Evolutionary conservation across 2,888 invertebrate species (phyloP).

Genomic region (Mimachlamys varia): DNA sequence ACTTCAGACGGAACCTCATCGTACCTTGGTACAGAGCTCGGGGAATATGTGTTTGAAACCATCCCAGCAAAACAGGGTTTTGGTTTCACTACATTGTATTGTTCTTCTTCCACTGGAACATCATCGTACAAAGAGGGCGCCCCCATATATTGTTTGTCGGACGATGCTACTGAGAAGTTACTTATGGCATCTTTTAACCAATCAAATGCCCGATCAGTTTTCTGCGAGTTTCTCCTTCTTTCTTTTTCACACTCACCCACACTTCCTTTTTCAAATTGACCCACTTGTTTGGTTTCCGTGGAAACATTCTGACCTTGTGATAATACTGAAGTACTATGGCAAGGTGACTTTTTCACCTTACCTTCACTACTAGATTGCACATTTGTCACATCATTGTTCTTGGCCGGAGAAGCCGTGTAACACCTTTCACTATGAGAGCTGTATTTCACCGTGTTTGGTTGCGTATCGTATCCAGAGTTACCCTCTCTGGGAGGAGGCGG

Average conservation of each 20-base stretch:
- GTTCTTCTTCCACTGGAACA: slow-evolving; percentile 62
- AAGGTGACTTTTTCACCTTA: background rate
- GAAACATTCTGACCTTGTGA: background rate
- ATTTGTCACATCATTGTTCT: background rate
- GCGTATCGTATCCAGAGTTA: slow-evolving; percentile 22
- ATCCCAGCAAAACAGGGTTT: slow-evolving; percentile 34
- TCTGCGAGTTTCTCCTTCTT: slow-evolving; percentile 42
- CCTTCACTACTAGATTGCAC: slow-evolving; percentile 8
- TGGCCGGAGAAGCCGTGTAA: background rate
- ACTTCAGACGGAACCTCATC: slow-evolving; percentile 60
- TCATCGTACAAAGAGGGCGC: slow-evolving; percentile 63
- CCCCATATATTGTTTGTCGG: slow-evolving; percentile 42
- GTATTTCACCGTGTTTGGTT: background rate
- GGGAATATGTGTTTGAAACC: background rate
- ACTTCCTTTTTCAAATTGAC: slow-evolving; percentile 5
- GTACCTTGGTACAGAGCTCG: slow-evolving; percentile 47
- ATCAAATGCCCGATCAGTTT: slow-evolving; percentile 81
- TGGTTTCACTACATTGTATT: slow-evolving; percentile 40
- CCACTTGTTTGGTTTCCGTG: background rate
- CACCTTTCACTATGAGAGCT: background rate
- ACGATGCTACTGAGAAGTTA: slow-evolving; percentile 62
- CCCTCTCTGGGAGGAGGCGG: slow-evolving; percentile 42
- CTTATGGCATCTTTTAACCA: slow-evolving; percentile 81
- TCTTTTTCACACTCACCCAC: slow-evolving; percentile 34
- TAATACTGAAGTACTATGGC: slow-evolving; percentile 10